These are phyloP conservation scores for Lemur catta DNA, from an alignment of 2,797 vertebrate genomes.

Conservation along the genomic window DNA sequence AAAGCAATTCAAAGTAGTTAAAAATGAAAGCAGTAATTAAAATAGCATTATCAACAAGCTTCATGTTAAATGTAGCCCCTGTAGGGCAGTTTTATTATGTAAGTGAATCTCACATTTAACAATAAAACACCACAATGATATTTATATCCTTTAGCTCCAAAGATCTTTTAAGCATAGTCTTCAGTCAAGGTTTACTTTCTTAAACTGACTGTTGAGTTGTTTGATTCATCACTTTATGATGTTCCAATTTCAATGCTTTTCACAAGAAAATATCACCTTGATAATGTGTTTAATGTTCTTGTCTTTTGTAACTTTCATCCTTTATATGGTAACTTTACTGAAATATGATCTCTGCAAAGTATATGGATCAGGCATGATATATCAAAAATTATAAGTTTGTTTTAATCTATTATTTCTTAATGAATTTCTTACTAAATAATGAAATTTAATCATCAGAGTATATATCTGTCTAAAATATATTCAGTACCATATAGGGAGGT, in stretches of 20 bases:
- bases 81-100: background rate
- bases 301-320: conserved; percentile 30
- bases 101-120: conserved; percentile 19
- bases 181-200: conserved; percentile 17
- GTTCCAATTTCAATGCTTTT: conserved; percentile 15
- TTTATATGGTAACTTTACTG: conserved; percentile 17
- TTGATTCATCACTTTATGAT: conserved; percentile 7
- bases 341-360: conserved; percentile 30
- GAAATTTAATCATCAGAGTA: conserved; percentile 34
- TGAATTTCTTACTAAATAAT: background rate
- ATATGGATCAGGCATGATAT: background rate
- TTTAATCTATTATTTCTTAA: background rate
- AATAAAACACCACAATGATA: conserved; percentile 9
- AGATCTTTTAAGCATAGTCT: conserved; percentile 19
- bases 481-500: background rate
- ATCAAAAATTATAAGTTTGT: conserved; percentile 17
- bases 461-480: background rate
- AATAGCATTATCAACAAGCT: background rate
- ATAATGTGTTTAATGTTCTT: conserved; percentile 38
- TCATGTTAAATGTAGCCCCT: background rate
- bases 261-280: conserved; percentile 24
- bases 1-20: conserved; percentile 30
- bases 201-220: conserved; percentile 3
- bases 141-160: background rate
- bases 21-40: conserved; percentile 23